Evolutionary conservation across 2,888 invertebrate species (phyloP).

Genomic region (Opisthograptis luteolata): DNA sequence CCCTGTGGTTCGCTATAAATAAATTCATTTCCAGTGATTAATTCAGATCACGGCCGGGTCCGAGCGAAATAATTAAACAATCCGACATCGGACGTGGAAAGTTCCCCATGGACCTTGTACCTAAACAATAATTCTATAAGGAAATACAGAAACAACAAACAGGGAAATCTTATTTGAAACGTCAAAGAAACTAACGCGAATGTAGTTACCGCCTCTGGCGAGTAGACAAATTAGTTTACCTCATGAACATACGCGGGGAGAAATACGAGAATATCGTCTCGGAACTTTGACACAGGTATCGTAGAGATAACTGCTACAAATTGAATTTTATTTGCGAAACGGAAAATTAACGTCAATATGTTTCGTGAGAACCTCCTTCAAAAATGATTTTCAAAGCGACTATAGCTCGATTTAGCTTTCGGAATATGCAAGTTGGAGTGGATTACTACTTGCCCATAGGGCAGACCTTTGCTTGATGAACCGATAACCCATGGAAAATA

Average conservation of each 20-base stretch:
- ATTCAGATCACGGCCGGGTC: slow-evolving; percentile 71
- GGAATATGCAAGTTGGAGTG: too few species aligned
- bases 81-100: slow-evolving; percentile 63
- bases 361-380: too few species aligned
- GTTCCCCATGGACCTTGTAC: slow-evolving; percentile 58
- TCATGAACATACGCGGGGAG: slow-evolving; percentile 20
- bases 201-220: slow-evolving; percentile 36
- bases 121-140: slow-evolving; percentile 66
- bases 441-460: too few species aligned
- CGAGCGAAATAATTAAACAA: slow-evolving; percentile 80
- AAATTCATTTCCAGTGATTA: slow-evolving; percentile 65
- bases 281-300: not conserved
- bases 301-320: not conserved
- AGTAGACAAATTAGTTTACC: slow-evolving; percentile 40
- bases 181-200: slow-evolving; percentile 46
- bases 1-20: slow-evolving; percentile 52
- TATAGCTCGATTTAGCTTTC: too few species aligned
- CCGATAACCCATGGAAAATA: too few species aligned
- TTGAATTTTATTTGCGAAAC: not conserved
- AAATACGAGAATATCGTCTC: slow-evolving; percentile 6
- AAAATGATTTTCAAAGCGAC: not conserved
- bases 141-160: slow-evolving; percentile 51
- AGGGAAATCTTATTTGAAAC: slow-evolving; percentile 49
- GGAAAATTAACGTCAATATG: not conserved
- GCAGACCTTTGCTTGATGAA: too few species aligned